These are phyloP conservation scores for Chaetoderma sp. DNA, from an alignment of 2,888 invertebrate genomes.

Conservation along the genomic window DNA sequence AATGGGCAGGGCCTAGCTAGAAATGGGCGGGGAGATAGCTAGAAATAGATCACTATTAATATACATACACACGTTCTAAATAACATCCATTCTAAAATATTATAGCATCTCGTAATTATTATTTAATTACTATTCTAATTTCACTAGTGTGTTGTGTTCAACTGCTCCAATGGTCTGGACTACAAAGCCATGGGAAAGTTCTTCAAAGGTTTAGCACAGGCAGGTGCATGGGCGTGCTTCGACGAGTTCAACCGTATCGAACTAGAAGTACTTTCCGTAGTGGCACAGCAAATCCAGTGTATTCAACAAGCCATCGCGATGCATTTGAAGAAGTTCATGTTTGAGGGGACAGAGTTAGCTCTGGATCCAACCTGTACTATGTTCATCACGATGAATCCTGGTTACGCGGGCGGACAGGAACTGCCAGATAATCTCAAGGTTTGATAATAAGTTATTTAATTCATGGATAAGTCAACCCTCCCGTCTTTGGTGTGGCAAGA, in stretches of 20 bases:
- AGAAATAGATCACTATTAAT: too few species aligned
- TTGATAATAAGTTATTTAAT: not conserved
- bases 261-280: conserved; percentile 90
- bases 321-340: conserved; percentile 83
- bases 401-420: conserved; percentile 70
- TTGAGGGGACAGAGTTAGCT: conserved; percentile 69
- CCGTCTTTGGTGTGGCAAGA: too few species aligned
- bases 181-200: conserved; percentile 95
- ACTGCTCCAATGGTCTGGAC: conserved; percentile 94
- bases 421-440: conserved; percentile 69
- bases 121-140: too few species aligned
- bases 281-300: conserved; percentile 92
- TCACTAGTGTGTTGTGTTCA: conserved; percentile 87
- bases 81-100: too few species aligned
- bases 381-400: conserved; percentile 71
- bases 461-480: too few species aligned
- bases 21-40: too few species aligned
- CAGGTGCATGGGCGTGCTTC: conserved; percentile 95
- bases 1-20: too few species aligned
- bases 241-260: conserved; percentile 96
- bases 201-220: conserved; percentile 86
- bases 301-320: conserved; percentile 89
- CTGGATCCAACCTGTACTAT: conserved; percentile 69
- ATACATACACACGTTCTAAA: too few species aligned
- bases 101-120: too few species aligned